Evolutionary conservation across 2,113 vertebrate genomes (phyloP).

Genomic region (Anguilla japonica): DNA sequence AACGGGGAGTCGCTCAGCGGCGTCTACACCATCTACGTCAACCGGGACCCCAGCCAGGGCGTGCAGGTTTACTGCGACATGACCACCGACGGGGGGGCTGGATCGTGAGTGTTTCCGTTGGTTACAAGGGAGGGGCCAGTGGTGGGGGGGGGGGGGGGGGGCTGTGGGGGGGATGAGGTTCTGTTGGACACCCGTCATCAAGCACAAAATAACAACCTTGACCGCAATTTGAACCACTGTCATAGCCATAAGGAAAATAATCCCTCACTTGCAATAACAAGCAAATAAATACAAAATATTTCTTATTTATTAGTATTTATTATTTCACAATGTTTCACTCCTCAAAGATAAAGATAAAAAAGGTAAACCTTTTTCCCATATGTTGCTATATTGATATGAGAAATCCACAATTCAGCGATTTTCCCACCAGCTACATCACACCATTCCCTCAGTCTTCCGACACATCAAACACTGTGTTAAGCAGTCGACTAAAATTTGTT

Average conservation of each 20-base stretch:
- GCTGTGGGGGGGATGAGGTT: too few species aligned
- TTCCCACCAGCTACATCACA: background rate
- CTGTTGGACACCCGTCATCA: too few species aligned
- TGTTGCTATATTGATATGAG: too few species aligned
- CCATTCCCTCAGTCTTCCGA: background rate
- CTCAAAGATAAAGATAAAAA: too few species aligned
- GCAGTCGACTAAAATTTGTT: background rate
- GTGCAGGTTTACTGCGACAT: constrained; percentile 96
- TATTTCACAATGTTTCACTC: background rate
- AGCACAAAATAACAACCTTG: too few species aligned
- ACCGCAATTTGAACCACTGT: too few species aligned
- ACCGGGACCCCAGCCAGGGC: constrained; percentile 82
- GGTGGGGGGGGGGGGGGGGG: too few species aligned
- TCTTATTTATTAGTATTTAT: background rate
- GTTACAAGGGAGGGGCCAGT: background rate
- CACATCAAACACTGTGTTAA: background rate
- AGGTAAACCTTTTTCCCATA: too few species aligned
- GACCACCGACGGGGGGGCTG: constrained; percentile 89
- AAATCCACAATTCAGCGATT: background rate
- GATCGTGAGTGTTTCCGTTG: constrained; percentile 81
- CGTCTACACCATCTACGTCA: constrained; percentile 91
- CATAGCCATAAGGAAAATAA: background rate
- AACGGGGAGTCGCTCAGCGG: constrained; percentile 88
- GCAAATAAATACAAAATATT: background rate
- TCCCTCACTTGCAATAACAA: background rate